Percentiles rank a stretch among this genome's conserved stretches.
Conservation (phyloP, 2,797 vertebrate genomes). For the Lemur catta region DNA sequence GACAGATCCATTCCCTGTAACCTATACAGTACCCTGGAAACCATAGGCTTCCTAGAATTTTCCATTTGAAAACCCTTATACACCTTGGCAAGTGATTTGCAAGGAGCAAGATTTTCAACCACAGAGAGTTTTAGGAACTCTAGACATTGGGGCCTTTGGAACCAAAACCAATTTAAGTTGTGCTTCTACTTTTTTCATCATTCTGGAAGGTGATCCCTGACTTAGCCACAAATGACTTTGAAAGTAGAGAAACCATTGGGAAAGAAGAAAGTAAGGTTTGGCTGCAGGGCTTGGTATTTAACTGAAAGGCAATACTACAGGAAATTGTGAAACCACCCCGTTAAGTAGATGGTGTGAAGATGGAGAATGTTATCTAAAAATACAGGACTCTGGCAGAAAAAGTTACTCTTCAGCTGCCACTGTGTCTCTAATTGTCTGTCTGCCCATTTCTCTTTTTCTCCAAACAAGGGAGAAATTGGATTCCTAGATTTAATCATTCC, state of each 20-base stretch:
- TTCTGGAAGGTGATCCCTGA: constrained; percentile 63
- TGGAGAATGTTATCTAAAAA: constrained; percentile 39
- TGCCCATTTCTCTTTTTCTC: constrained; percentile 28
- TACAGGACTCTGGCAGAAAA: neutral
- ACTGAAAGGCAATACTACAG: constrained; percentile 66
- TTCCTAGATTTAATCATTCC: constrained; percentile 45
- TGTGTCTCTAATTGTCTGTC: neutral
- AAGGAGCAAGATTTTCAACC: constrained; percentile 44
- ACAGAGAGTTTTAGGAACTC: constrained; percentile 45
- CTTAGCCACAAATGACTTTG: constrained; percentile 58
- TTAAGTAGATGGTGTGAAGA: constrained; percentile 48
- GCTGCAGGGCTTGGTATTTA: neutral
- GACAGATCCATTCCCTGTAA: neutral
- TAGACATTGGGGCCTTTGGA: constrained; percentile 22
- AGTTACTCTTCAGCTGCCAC: neutral
- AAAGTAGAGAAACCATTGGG: constrained; percentile 65
- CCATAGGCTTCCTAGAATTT: constrained; percentile 42
- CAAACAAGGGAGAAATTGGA: neutral
- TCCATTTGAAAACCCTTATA: constrained; percentile 49
- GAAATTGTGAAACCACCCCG: constrained; percentile 71
- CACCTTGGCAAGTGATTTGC: constrained; percentile 46
- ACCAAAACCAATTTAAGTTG: constrained; percentile 8
- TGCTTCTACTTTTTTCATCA: constrained; percentile 40
- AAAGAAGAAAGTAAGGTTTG: constrained; percentile 52
- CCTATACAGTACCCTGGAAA: neutral